Percentiles rank a stretch among this genome's conserved stretches.
These are phyloP conservation scores for Caenorhabditis remanei DNA, from an alignment of 1,140 invertebrate genomes.

Conservation along the genomic window DNA sequence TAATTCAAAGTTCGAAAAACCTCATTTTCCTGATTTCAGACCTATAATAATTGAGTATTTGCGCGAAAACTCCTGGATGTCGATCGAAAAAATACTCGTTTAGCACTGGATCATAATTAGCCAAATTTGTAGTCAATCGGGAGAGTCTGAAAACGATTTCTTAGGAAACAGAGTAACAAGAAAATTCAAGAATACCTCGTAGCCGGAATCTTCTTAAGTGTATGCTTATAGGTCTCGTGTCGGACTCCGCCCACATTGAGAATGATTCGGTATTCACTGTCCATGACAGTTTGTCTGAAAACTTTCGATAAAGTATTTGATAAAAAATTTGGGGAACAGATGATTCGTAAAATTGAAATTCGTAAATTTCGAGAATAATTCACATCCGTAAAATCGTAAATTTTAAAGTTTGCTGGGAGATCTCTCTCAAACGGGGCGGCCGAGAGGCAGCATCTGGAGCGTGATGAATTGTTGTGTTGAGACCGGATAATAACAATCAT, in stretches of 20 bases:
- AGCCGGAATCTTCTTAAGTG: constrained; percentile 93
- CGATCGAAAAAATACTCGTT: constrained; percentile 99
- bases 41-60: constrained; percentile 89
- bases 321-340: background rate
- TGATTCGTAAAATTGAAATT: background rate
- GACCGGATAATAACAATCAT: constrained; percentile 55
- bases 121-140: constrained; percentile 88
- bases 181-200: constrained; percentile 83
- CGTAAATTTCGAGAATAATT: too few species aligned
- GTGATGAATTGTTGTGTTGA: constrained; percentile 53
- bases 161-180: background rate
- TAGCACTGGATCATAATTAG: constrained; percentile 93
- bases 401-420: constrained; percentile 27
- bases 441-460: constrained; percentile 43
- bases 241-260: constrained; percentile 97
- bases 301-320: background rate
- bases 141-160: constrained; percentile 56
- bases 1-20: background rate
- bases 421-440: background rate
- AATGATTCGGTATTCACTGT: constrained; percentile 90
- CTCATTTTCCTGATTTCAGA: constrained; percentile 88
- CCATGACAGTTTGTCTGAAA: constrained; percentile 69
- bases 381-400: constrained; percentile 17
- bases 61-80: constrained; percentile 96
- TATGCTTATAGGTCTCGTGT: constrained; percentile 95